Base-by-base conservation (phyloP, 2,888 invertebrate species). In the Polydrusus pterygomalis region DNA sequence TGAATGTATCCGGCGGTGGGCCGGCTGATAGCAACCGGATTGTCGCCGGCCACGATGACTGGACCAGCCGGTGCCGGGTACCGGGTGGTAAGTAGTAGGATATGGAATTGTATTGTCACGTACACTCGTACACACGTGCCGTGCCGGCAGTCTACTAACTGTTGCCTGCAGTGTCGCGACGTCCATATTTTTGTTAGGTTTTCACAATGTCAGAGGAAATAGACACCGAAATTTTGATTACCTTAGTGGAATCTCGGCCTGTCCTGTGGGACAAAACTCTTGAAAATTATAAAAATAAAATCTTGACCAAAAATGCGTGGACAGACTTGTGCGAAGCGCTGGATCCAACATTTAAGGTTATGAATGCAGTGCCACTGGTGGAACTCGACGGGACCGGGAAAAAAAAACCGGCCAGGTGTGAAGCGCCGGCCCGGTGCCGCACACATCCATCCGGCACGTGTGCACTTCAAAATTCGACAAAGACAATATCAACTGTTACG, bases 1-100 rank as follows among this genome's bases (percentile, higher is more conserved):
- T 11, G 11, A 40, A 9, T 11, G 11, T 40, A 40, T 11, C 40
- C 40, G 40, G 40, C 40, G 40, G 1, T 7, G 9, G 40, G 5
- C 25, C 40, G 40, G 8, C 40, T 40, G 3, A 40, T 40, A 40
- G 40, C 40, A 40, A 40, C 40, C 40, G 40, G 40, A 40, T 40
- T 40, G 40, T 40, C 40, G 40, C 40, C 40, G 40, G 40, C 40
- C 40, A 40, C 40, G 40, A 40, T 5, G 40, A 40, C 40, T 40
- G 40, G 40, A 40, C 40, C 40, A 40, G 40, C 40, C 40, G 40
- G 40, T 40, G 40, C 40, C 40, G 40, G 40, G 40, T 40, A 40
- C 40, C 40, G 40, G 40, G 3, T 40, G 8, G 40, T 40, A 40
- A 40, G 40, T 40, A 40, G 40, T 40, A 40, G 40, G 40, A 11